Evolutionary conservation across 2,113 vertebrate genomes (phyloP).

Genomic region (Andinoacara biseriatus): DNA sequence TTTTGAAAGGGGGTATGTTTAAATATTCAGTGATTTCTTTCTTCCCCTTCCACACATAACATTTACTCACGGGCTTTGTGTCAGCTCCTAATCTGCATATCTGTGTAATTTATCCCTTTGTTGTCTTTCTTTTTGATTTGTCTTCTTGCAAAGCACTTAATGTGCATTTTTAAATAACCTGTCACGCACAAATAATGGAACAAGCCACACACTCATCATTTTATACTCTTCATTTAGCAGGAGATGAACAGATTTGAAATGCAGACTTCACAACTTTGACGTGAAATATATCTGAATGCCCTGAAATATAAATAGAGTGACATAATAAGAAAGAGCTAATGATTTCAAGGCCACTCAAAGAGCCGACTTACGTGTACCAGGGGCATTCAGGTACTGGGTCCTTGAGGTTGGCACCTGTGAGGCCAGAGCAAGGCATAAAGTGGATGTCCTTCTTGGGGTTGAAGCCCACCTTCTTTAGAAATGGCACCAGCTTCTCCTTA

Average conservation of each 20-base stretch:
- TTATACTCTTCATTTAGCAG: not conserved
- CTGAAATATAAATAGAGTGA: not conserved
- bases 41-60: not conserved
- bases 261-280: not conserved
- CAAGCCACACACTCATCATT: not conserved
- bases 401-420: conserved; percentile 98
- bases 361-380: conserved; percentile 94
- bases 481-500: conserved; percentile 99
- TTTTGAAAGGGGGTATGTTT: not conserved
- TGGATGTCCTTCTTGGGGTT: conserved; percentile 99
- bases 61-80: not conserved
- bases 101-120: not conserved
- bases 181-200: not conserved
- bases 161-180: not conserved
- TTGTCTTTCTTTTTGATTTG: not conserved
- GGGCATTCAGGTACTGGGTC: conserved; percentile 90
- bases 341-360: not conserved
- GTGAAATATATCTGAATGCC: not conserved
- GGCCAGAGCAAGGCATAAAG: conserved; percentile 99
- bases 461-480: conserved; percentile 99
- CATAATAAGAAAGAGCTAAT: not conserved
- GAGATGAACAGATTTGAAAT: not conserved
- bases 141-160: not conserved
- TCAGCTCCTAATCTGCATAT: not conserved
- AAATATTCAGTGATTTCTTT: not conserved